Evolutionary conservation across 1,140 invertebrate species (phyloP).

Genomic region (Aphaenogaster ashmeadi): DNA sequence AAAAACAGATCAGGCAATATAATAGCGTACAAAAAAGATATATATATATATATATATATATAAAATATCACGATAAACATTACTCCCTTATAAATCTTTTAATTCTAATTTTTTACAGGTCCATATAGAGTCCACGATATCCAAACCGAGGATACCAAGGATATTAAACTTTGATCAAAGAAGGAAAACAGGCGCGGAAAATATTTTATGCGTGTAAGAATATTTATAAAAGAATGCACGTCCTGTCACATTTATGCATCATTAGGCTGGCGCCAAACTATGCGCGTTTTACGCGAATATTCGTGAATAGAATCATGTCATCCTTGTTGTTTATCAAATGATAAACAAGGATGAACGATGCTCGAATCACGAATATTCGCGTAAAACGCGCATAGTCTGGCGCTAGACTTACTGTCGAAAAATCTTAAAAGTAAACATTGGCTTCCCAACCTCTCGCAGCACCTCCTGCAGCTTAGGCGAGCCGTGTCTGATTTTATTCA

Average conservation of each 20-base stretch:
- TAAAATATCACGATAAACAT: not conserved
- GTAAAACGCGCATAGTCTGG: too few species aligned
- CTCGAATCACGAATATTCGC: too few species aligned
- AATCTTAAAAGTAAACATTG: constrained; percentile 37
- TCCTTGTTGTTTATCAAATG: too few species aligned
- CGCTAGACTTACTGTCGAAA: not conserved
- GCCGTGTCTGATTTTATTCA: constrained; percentile 82
- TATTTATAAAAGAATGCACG: not conserved
- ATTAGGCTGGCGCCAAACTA: too few species aligned
- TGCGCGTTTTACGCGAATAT: too few species aligned
- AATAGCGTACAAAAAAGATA: too few species aligned
- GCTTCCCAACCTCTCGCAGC: constrained; percentile 83
- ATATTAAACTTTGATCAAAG: not conserved
- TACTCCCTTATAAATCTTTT: not conserved
- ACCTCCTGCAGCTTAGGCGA: constrained; percentile 84
- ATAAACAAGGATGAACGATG: too few species aligned
- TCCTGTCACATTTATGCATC: not conserved
- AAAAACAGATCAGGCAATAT: not conserved
- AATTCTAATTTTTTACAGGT: not conserved
- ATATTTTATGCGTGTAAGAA: not conserved
- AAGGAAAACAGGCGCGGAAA: not conserved
- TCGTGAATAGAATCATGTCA: too few species aligned
- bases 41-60: too few species aligned
- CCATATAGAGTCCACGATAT: not conserved
- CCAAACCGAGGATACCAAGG: not conserved